Evolutionary conservation across 2,888 invertebrate genomes (phyloP), one percentile per base, ranked within the genome.

Genomic region (Pyrrhia umbra): DNA sequence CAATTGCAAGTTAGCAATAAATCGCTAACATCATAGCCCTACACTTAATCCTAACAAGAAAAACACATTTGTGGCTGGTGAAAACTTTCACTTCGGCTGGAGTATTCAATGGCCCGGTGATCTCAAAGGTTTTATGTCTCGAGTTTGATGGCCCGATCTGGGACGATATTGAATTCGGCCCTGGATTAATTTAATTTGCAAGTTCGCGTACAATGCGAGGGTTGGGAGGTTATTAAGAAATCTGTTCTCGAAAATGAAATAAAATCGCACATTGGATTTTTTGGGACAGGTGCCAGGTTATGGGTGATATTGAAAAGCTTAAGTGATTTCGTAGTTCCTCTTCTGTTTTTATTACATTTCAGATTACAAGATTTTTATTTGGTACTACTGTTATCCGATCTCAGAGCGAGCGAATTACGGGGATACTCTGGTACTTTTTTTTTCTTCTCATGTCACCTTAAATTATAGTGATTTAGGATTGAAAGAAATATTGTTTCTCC

Each of bases 121-220:
- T 82, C 82, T 78, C 75, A 72, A 78, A 80, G 80, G 82, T 85
- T 87, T n/a, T 85, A 85, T 80, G 81, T 72, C 64, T 80, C 57
- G 78, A 86, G 72, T 84, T 88, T 85, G 84, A 88, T 83, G 84
- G 75, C 77, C 70, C 71, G 81, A 79, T 82, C 84, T 78, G 78
- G 71, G 70, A 77, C 71, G 74, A 80, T 85, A 88, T 89, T 89
- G 85, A 84, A 86, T 84, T 76, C 81, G 73, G 67, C 77, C 83
- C 84, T 82, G 85, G 81, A 87, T 88, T 89, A 88, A 89, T 89
- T 89, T 87, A 87, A 89, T 89, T 88, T 85, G 85, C 84, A 85
- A 87, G 81, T 86, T 82, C 62, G 75, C 77, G 67, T 68, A 82
- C 81, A 84, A 84, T 83, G 79, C 75, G 73, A 83, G 75, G 76